A percentile compares a stretch with the other conserved stretches of the same genome.
These are phyloP conservation scores for Turnix velox DNA, from an alignment of 2,113 vertebrate species.

Conservation along the genomic window DNA sequence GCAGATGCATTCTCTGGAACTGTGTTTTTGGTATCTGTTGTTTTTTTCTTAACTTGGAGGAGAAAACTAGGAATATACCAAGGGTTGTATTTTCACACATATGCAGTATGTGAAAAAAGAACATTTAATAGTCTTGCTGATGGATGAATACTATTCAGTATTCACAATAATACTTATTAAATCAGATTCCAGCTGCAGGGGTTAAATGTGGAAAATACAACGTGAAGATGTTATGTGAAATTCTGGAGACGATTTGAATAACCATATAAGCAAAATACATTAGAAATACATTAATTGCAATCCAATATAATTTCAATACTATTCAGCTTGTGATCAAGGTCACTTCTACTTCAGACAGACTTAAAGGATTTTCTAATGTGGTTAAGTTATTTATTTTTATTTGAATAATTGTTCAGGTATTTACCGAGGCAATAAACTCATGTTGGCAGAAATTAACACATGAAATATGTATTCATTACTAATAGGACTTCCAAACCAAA, in stretches of 20 bases:
- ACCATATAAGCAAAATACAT: neutral
- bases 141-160: neutral
- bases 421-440: neutral
- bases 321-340: conserved; percentile 50
- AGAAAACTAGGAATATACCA: neutral
- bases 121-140: neutral
- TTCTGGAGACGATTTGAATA: neutral
- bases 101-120: neutral
- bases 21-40: neutral
- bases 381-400: conserved; percentile 37
- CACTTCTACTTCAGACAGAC: conserved; percentile 19
- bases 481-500: neutral
- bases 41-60: neutral
- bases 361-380: neutral
- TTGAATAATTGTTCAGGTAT: conserved; percentile 37
- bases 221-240: neutral
- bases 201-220: neutral
- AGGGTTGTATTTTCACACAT: too few species aligned
- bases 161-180: neutral
- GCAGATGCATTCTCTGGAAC: neutral
- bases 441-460: neutral
- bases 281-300: neutral
- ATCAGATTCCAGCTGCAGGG: neutral
- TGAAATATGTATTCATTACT: conserved; percentile 28
- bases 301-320: neutral